Evolutionary conservation across 2,113 vertebrate species (phyloP).

Genomic region (Chloropsis cyanopogon): DNA sequence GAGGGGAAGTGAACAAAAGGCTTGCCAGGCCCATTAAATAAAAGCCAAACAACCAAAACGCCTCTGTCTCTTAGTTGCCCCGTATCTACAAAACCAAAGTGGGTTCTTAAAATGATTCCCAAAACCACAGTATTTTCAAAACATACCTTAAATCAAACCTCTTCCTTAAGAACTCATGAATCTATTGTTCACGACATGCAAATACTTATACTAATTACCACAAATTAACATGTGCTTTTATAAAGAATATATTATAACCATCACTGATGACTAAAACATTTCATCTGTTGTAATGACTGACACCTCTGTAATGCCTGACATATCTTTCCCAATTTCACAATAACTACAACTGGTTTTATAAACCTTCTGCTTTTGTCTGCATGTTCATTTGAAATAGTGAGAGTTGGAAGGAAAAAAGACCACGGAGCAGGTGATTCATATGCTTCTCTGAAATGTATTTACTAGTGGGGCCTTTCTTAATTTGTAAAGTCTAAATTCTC

Average conservation of each 20-base stretch:
- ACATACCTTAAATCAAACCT: neutral
- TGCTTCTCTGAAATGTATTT: neutral
- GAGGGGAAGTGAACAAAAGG: conserved; percentile 6
- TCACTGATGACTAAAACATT: neutral
- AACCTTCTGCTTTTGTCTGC: neutral
- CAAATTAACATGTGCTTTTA: neutral
- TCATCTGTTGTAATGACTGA: neutral
- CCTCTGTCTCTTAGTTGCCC: neutral
- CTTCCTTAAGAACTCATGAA: neutral
- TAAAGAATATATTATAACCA: neutral
- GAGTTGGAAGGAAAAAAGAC: neutral
- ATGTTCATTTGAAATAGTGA: neutral
- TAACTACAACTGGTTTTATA: neutral
- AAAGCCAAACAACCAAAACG: neutral
- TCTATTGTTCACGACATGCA: neutral
- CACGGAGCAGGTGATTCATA: neutral
- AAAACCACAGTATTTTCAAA: neutral
- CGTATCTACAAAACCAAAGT: neutral
- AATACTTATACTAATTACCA: neutral
- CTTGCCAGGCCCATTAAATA: neutral
- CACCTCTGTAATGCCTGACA: neutral
- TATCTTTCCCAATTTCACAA: neutral
- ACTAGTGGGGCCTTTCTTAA: neutral
- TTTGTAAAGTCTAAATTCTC: neutral
- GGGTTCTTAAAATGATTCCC: neutral